These are phyloP conservation scores for Mesocentrotus franciscanus DNA, from an alignment of 53 echinoderm and acorn worm genomes.

Conservation along the genomic window DNA sequence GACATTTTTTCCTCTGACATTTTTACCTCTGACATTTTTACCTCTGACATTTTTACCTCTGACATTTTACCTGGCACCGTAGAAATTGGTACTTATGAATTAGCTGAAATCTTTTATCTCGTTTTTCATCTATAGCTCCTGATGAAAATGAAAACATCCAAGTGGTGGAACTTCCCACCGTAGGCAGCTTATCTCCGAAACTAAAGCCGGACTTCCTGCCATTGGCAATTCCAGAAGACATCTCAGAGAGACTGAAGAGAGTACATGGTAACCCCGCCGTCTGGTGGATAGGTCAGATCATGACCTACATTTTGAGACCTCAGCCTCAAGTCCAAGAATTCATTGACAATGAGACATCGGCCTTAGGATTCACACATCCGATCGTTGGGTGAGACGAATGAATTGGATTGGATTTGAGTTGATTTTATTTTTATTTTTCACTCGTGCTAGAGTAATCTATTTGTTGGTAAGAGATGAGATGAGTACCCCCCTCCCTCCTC, in stretches of 20 bases:
- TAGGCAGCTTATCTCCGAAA: constrained; percentile 68
- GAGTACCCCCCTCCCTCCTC: too few species aligned
- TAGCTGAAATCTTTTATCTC: not conserved
- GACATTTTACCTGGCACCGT: too few species aligned
- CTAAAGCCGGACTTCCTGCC: constrained; percentile 74
- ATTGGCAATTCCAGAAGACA: constrained; percentile 78
- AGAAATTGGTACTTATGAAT: too few species aligned
- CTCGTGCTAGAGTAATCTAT: too few species aligned
- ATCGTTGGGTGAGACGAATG: not conserved
- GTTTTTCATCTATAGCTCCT: not conserved
- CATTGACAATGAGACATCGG: constrained; percentile 34
- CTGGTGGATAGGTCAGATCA: constrained; percentile 83
- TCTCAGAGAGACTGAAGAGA: constrained; percentile 57
- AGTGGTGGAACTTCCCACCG: constrained; percentile 76
- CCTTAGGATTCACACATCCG: not conserved
- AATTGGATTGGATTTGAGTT: too few species aligned
- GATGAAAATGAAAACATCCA: constrained; percentile 59
- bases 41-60: too few species aligned
- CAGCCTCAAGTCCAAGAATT: constrained; percentile 63
- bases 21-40: too few species aligned
- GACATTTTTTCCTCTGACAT: too few species aligned
- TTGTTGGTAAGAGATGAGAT: too few species aligned
- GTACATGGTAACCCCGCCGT: constrained; percentile 75
- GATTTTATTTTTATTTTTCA: too few species aligned
- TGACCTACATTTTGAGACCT: constrained; percentile 72